Base-by-base conservation (phyloP, 2,113 vertebrate genomes). In the Pardalotus punctatus region DNA sequence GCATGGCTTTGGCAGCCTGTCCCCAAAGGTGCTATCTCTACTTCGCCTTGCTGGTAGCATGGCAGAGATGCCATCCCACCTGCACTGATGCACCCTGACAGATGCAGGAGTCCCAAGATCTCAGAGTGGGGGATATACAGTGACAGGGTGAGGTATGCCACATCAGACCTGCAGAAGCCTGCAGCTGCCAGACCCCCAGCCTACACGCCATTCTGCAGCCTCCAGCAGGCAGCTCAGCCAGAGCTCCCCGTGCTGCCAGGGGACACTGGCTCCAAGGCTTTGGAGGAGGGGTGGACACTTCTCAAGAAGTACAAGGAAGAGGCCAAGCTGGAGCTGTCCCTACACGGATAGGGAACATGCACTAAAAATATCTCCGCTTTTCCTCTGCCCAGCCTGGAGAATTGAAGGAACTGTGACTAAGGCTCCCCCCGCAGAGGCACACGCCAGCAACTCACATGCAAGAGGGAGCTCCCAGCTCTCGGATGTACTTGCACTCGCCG, bases 401-500 rank as follows among this genome's bases (percentile, higher is more conserved):
- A 95, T 96, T 91, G 94, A 90, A 98, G 95, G 94, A 97, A 97
- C 89, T 92, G 3, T 87, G 96, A 95, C 85, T 88, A 97, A 92
- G 18, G 58, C 38, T 81, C 87, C 64, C 78, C 58, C 14, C 2
- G 10, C 33, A 74, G 36, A 81, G 72, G 56, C 73, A 70, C 74
- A 79, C 17, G 11, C 56, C 73, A 58, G 31, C 47, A 94, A 99
- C 99, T 99, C 97, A 99, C 99, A 98, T 98, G 97, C 99, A 99
- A 5, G 98, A 98, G 2, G 99, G 98, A 53, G 90, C 78, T 24
- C 95, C 98, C 79, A 99, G 70, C 71, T 98, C 96, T 97, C 96
- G 98, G 86, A 99, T 94, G 73, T 99, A 99, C 89, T 98, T 98
- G 97, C 99, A 99, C 80, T 98, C 98, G 67, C 99, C 99, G 2